Evolutionary conservation across 2,113 vertebrate genomes (phyloP), one percentile per base, ranked within the genome.

Genomic region (Cynoglossus semilaevis): DNA sequence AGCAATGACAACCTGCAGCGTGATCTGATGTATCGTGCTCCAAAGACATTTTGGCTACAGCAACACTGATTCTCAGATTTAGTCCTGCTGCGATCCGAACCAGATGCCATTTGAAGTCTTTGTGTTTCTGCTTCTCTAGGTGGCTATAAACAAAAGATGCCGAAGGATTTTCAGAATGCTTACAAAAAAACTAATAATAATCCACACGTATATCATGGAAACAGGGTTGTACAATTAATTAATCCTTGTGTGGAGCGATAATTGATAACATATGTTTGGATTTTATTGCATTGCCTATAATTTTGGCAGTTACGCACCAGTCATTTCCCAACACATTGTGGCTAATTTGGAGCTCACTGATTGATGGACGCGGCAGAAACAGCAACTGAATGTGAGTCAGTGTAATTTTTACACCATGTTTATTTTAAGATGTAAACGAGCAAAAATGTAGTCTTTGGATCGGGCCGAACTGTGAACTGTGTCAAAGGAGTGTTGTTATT

Each of bases 181-280:
- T 1, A 47, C 54, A 64, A 56, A 8, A 41, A 52, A n/a, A 36
- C 10, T 34, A 8, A 49, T 15, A 22, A 14, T 46, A 40, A 44
- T 48, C 10, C 9, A 51, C 42, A 53, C 12, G 50, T n/a, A 34
- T 38, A 56, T 50, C 9, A 16, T 36, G 38, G 8, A 41, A 51
- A 58, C 53, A 12, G 48, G 16, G 17, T 2, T 12, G 9, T 8
- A 8, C 45, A 9, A 44, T 43, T 17, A 9, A 44, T 43, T 17
- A 16, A 18, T 72, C 19, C 46, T 44, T 38, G n/a, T 29, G 65
- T 35, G 12, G 14, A 42, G 49, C n/a, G 12, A 8, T 63, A 66
- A 82, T 58, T 63, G 35, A 56, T 49, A 47, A 18, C 67, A 78
- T 56, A 68, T 61, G 43, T 70, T 18, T 37, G 13, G 12, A 36